Evolutionary conservation across 2,888 invertebrate genomes (phyloP).

Genomic region (Lampropteryx suffumata): DNA sequence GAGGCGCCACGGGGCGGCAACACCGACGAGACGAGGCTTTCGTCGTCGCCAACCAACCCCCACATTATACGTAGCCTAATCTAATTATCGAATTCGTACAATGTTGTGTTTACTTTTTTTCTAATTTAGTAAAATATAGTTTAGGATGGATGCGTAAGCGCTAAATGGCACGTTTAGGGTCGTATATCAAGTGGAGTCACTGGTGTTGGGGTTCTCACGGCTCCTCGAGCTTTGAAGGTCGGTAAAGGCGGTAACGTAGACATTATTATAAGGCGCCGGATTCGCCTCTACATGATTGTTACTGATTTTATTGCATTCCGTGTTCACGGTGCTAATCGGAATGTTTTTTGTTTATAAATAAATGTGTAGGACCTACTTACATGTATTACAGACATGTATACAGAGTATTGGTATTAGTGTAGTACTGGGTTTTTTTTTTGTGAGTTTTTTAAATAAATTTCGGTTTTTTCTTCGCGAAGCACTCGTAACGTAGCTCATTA

Average conservation of each 20-base stretch:
- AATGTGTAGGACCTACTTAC: conserved; percentile 10
- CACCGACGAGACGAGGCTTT: conserved; percentile 49
- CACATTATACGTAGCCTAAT: conserved; percentile 81
- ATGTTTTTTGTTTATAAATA: conserved; percentile 20
- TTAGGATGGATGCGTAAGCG: conserved; percentile 78
- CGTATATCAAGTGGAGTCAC: conserved; percentile 81
- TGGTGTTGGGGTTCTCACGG: conserved; percentile 70
- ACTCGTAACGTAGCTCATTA: no score
- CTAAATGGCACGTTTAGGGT: conserved; percentile 81
- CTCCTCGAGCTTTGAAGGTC: conserved; percentile 45
- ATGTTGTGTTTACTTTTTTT: conserved; percentile 83
- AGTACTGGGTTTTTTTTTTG: neutral
- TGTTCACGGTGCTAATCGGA: conserved; percentile 32
- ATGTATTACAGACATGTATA: no score
- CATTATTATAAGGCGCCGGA: conserved; percentile 63
- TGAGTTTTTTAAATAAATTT: no score
- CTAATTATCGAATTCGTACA: conserved; percentile 83
- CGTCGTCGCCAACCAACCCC: conserved; percentile 76
- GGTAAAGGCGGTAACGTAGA: conserved; percentile 52
- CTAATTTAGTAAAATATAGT: conserved; percentile 80
- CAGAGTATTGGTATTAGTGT: no score
- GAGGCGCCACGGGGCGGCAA: conserved; percentile 77
- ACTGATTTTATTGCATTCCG: conserved; percentile 61
- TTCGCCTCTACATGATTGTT: conserved; percentile 75
- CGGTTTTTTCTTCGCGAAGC: no score